Evolutionary conservation across 2,888 invertebrate genomes (phyloP).

Genomic region (Hymenopus coronatus): DNA sequence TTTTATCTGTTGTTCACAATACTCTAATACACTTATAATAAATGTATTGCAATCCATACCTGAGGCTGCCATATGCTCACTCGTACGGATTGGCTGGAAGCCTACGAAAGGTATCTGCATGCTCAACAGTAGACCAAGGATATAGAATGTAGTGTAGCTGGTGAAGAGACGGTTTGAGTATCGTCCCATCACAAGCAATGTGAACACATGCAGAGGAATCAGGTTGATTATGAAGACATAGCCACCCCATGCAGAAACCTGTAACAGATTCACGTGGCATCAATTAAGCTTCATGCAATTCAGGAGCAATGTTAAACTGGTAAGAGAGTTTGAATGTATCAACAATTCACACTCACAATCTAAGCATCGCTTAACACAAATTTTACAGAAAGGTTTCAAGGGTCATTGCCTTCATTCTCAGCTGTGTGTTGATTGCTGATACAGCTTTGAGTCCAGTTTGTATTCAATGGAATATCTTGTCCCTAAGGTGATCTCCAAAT

Average conservation of each 20-base stretch:
- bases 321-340: no score
- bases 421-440: no score
- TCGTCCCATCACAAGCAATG: constrained; percentile 89
- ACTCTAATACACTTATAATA: neutral
- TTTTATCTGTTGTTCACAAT: no score
- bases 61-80: constrained; percentile 99
- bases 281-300: neutral
- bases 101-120: constrained; percentile 98
- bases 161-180: constrained; percentile 89
- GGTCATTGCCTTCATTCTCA: no score
- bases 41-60: constrained; percentile 51
- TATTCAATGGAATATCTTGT: no score
- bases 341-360: no score
- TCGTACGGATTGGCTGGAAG: constrained; percentile 97
- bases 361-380: no score
- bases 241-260: constrained; percentile 99
- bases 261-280: neutral
- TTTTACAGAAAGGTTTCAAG: no score
- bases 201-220: constrained; percentile 96
- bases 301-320: no score
- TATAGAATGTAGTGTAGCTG: constrained; percentile 96
- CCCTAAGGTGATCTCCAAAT: no score
- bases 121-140: constrained; percentile 88
- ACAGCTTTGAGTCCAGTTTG: no score
- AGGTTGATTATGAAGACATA: constrained; percentile 99